These are phyloP conservation scores for Athetis lepigone DNA, from an alignment of 2,888 invertebrate species.

Conservation along the genomic window DNA sequence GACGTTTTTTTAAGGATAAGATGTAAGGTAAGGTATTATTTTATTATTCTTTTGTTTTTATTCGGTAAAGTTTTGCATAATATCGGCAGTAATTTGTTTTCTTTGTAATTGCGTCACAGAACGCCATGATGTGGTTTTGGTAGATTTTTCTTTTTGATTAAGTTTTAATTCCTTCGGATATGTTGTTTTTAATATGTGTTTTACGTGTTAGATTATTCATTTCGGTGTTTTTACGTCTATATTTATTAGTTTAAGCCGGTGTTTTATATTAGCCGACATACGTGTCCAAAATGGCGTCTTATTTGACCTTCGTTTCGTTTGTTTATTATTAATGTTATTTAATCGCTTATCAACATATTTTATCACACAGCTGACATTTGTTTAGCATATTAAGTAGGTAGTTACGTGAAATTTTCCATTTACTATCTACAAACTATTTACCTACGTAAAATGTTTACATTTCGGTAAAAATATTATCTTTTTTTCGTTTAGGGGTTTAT, in stretches of 20 bases:
- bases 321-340: conserved; percentile 59
- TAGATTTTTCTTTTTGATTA: conserved; percentile 16
- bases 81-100: conserved; percentile 31
- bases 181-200: conserved; percentile 5
- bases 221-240: conserved; percentile 12
- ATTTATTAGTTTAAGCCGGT: conserved; percentile 39
- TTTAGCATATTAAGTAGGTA: conserved; percentile 2
- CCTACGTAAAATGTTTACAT: not conserved
- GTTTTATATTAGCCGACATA: conserved; percentile 55
- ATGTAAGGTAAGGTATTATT: conserved; percentile 77
- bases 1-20: conserved; percentile 67
- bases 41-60: conserved; percentile 55
- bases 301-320: conserved; percentile 60
- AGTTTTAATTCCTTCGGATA: not conserved
- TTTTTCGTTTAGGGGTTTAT: not conserved
- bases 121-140: conserved; percentile 64
- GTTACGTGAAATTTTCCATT: conserved; percentile 22
- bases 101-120: conserved; percentile 57
- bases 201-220: conserved; percentile 11
- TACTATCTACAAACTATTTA: too few relatives aligned
- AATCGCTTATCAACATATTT: conserved; percentile 40
- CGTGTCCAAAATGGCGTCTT: conserved; percentile 58
- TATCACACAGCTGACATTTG: conserved; percentile 43
- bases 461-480: too few relatives aligned
- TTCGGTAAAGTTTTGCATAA: conserved; percentile 39